phyloP scores from a whole-genome alignment of 2,888 invertebrate genomes.

The Phyto melanocephala region DNA sequence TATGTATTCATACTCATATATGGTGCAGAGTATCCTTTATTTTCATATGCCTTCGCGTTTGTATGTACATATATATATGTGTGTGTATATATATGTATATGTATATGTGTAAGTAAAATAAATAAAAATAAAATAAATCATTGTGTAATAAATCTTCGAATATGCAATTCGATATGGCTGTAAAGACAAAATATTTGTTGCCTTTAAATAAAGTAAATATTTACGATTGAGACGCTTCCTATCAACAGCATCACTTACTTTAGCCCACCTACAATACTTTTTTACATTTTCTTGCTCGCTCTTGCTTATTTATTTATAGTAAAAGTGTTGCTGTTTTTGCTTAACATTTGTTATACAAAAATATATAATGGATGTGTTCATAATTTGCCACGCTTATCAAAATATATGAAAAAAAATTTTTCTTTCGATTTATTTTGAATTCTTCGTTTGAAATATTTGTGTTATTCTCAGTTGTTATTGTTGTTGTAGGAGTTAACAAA shows the following conservation, averaged over 20 bases:
- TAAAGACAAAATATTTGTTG: constrained; percentile 63
- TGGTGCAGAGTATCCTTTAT: constrained; percentile 19
- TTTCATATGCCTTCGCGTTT: neutral
- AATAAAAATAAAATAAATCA: constrained; percentile 76
- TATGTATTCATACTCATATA: neutral
- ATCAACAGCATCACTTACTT: constrained; percentile 19
- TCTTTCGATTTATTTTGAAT: neutral
- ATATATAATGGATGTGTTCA: constrained; percentile 58
- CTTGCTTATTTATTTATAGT: neutral
- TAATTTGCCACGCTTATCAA: constrained; percentile 64
- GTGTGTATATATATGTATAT: neutral
- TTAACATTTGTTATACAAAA: constrained; percentile 3
- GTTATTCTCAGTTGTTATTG: constrained; percentile 8
- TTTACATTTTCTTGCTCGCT: neutral
- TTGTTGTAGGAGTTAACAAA: neutral
- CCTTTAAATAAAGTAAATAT: constrained; percentile 59
- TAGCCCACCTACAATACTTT: neutral
- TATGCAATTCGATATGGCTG: constrained; percentile 76
- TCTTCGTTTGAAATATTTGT: constrained; percentile 2
- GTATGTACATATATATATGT: neutral
- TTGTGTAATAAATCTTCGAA: constrained; percentile 74
- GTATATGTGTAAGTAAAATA: neutral
- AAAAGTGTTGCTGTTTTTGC: neutral
- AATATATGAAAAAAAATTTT: constrained; percentile 21
- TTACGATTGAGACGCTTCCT: constrained; percentile 44